These are phyloP conservation scores for Dermochelys coriacea DNA, from an alignment of 2,797 vertebrate genomes.

Conservation along the genomic window DNA sequence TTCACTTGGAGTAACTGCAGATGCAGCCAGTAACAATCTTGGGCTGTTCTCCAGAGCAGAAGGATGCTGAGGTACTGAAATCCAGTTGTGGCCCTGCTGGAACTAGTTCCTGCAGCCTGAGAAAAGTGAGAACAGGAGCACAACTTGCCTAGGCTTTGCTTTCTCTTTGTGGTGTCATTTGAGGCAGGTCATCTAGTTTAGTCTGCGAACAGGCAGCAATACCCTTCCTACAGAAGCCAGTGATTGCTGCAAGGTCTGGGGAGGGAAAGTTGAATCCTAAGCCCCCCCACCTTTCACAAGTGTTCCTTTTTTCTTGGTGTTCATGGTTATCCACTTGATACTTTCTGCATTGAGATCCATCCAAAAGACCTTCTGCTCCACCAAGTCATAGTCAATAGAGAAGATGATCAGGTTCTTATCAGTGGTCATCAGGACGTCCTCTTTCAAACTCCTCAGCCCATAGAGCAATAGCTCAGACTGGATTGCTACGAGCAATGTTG, in stretches of 20 bases:
- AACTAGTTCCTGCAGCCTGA: not conserved
- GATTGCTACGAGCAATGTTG: conserved; percentile 87
- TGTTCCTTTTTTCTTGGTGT: conserved; percentile 80
- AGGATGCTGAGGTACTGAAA: not conserved
- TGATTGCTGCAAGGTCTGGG: not conserved
- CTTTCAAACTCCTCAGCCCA: conserved; percentile 82
- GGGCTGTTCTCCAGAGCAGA: not conserved
- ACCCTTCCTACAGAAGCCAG: not conserved
- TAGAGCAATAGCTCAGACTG: conserved; percentile 87
- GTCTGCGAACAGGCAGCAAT: not conserved
- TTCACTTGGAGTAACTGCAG: not conserved
- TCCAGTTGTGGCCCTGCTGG: not conserved
- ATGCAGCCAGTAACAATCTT: not conserved
- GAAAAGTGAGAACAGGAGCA: not conserved
- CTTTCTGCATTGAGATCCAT: conserved; percentile 88
- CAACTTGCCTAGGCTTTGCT: not conserved
- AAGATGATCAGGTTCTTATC: conserved; percentile 85
- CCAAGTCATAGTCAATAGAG: conserved; percentile 89
- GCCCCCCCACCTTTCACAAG: conserved; percentile 88
- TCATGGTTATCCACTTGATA: conserved; percentile 88
- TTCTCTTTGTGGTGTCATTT: not conserved
- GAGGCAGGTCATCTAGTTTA: not conserved
- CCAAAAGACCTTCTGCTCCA: conserved; percentile 89
- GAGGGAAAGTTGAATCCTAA: not conserved
- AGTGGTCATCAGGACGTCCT: conserved; percentile 80